Conservation (phyloP, 2,113 vertebrate species). For the Equus quagga region DNA sequence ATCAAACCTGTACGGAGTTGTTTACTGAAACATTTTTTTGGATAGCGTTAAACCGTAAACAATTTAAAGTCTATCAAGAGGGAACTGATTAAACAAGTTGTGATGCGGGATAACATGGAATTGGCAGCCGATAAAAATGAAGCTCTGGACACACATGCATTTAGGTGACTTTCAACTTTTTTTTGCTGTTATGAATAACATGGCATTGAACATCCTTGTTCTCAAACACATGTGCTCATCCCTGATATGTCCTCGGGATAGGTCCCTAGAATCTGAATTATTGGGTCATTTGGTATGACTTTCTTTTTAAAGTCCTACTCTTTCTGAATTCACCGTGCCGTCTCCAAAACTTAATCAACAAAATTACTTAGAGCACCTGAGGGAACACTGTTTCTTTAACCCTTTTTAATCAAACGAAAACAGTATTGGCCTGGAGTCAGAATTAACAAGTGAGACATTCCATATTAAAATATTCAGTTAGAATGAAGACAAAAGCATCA, state of each 20-base stretch:
- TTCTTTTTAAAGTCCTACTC: neutral
- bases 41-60: neutral
- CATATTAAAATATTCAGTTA: constrained; percentile 62
- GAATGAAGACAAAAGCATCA: constrained; percentile 59
- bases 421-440: neutral
- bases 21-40: neutral
- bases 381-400: constrained; percentile 8
- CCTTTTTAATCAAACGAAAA: constrained; percentile 19
- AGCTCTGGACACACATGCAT: neutral
- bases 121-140: neutral
- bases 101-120: neutral
- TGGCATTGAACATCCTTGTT: neutral
- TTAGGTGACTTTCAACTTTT: neutral
- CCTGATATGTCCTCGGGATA: neutral
- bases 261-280: neutral
- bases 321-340: neutral
- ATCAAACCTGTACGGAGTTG: neutral
- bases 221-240: neutral
- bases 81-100: neutral
- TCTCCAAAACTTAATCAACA: neutral
- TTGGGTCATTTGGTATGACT: neutral
- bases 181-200: neutral
- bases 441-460: constrained; percentile 52
- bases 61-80: neutral
- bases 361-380: neutral